Conservation (phyloP, 2,888 invertebrate genomes). For the Drosophila infuscata region DNA sequence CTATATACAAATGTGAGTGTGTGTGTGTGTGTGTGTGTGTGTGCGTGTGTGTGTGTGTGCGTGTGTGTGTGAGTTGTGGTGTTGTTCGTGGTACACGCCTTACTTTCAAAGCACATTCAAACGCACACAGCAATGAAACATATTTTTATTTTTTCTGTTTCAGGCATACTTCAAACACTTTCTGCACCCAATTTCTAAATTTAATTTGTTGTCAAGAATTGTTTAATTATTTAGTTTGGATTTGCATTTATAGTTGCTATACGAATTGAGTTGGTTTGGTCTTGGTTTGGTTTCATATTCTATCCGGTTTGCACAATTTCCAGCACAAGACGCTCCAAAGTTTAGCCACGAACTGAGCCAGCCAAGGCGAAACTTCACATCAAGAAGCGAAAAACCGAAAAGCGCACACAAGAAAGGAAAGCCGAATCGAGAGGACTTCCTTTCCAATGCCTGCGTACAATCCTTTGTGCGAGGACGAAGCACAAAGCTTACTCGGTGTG, state of each 20-base stretch:
- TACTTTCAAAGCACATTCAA: conserved; percentile 55
- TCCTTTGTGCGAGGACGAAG: conserved; percentile 62
- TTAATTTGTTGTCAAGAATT: conserved; percentile 2
- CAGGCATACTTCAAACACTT: conserved; percentile 6
- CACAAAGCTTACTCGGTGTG: conserved; percentile 16
- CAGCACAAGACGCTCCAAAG: conserved; percentile 79
- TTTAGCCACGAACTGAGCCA: conserved; percentile 76
- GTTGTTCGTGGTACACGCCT: conserved; percentile 64
- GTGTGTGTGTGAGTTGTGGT: conserved; percentile 15
- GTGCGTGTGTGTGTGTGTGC: neutral
- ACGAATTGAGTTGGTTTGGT: conserved; percentile 4
- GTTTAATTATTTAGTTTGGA: conserved; percentile 38
- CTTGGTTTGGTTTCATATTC: conserved; percentile 6
- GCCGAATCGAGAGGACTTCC: conserved; percentile 44
- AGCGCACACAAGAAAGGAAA: conserved; percentile 23
- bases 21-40: neutral
- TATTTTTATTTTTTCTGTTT: neutral
- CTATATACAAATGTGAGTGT: neutral
- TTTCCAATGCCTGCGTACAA: conserved; percentile 72
- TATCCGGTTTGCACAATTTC: conserved; percentile 61
- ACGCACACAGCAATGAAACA: conserved; percentile 8
- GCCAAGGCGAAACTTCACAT: conserved; percentile 57
- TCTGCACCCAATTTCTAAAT: conserved; percentile 14
- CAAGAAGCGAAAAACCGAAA: conserved; percentile 50
- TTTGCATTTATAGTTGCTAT: conserved; percentile 41